A percentile compares a stretch with the other conserved stretches of the same genome.
Evolutionary conservation across 2,113 vertebrate genomes (phyloP).

Genomic region (Hippocampus zosterae): DNA sequence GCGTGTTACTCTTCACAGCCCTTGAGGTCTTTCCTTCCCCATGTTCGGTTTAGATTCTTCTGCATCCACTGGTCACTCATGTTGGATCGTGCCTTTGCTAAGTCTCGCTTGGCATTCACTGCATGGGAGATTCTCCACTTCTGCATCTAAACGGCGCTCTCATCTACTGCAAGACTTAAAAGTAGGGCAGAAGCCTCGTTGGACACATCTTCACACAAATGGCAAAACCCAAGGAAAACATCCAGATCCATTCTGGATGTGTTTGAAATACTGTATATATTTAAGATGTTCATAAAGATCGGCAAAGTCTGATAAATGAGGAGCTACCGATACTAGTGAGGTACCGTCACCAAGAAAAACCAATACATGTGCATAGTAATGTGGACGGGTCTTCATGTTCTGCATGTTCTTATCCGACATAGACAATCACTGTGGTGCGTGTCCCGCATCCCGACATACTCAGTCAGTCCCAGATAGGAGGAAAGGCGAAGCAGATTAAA

Average conservation of each 20-base stretch:
- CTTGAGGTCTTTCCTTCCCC: not conserved
- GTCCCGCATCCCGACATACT: constrained; percentile 49
- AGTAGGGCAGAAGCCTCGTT: constrained; percentile 65
- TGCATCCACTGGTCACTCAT: not conserved
- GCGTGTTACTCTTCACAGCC: constrained; percentile 18
- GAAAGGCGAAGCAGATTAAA: constrained; percentile 66
- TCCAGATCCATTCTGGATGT: not conserved
- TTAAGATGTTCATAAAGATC: constrained; percentile 9
- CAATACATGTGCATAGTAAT: not conserved
- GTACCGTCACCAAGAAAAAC: not conserved
- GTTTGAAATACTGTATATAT: not conserved
- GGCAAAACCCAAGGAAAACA: constrained; percentile 23
- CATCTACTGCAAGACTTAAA: constrained; percentile 45
- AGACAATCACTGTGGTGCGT: constrained; percentile 19
- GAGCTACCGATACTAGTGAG: not conserved
- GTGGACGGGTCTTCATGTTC: not conserved
- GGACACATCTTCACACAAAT: constrained; percentile 33
- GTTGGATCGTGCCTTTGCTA: constrained; percentile 8
- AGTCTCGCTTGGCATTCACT: constrained; percentile 29
- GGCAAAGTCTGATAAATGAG: constrained; percentile 1
- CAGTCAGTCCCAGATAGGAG: constrained; percentile 49
- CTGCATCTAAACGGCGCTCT: constrained; percentile 47
- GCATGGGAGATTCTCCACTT: constrained; percentile 34
- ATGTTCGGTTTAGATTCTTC: not conserved
- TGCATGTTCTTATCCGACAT: constrained; percentile 1